Evolutionary conservation across 2,113 vertebrate species (phyloP), one percentile per base, ranked within the genome.

Genomic region (Paradoxurus hermaphroditus): DNA sequence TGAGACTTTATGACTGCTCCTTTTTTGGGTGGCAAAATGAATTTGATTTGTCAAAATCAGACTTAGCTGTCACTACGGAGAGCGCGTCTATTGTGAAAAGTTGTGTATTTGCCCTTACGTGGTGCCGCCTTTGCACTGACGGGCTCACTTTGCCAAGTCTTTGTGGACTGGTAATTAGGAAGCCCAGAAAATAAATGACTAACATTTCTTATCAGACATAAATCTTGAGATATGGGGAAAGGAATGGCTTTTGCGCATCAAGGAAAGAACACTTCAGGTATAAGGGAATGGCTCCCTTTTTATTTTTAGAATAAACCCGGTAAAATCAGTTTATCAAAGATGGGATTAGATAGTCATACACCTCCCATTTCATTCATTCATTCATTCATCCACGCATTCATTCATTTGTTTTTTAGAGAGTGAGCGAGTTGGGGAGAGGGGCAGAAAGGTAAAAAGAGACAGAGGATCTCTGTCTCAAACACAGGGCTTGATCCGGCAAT

Each of bases 161-260:
- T 72, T 90, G 79, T 90, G 90, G 65, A 91, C 59, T 77, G 87
- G 27, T 92, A 41, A 97, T 96, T 96, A 92, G 67, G 70, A 97
- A 96, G 29, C 36, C 39, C 63, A 63, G 84, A 90, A 90, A 97
- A 85, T 56, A 82, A 96, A 84, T 5, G 3, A 79, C 75, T 56
- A 81, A 87, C 18, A n/a, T 53, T 94, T 73, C 82, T 82, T 94
- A 89, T 87, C 46, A 36, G 63, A 78, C 31, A 56, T 65, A 68
- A 92, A 85, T 94, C 94, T 82, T 31, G 49, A 92, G 34, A 44
- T 41, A 82, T n/a, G 75, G 63, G 59, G n/a, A 84, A 96, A 90
- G 16, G 21, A 78, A 94, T 92, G n/a, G 12, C 11, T 86, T 94
- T 75, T 70, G 12, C 59, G 94, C 51, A 15, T 34, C 46, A 63